Percentiles rank a stretch among this genome's conserved stretches.
These are phyloP conservation scores for Eonycteris spelaea DNA, from an alignment of 2,113 vertebrate species.

Conservation along the genomic window DNA sequence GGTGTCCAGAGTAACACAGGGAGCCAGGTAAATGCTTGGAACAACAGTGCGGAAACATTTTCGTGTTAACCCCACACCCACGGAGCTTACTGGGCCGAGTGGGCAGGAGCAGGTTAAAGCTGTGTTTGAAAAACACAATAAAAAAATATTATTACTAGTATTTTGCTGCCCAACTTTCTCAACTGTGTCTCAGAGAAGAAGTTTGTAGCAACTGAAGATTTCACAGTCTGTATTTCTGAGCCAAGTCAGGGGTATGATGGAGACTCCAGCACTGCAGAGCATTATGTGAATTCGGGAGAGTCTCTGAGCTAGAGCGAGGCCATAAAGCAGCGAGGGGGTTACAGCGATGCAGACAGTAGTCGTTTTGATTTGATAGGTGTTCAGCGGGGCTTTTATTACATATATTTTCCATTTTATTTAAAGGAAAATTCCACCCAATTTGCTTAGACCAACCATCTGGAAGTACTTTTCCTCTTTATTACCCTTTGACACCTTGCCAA, in stretches of 20 bases:
- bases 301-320: not conserved
- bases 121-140: not conserved
- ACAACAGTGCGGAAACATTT: not conserved
- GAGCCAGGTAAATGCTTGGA: not conserved
- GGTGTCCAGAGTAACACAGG: not conserved
- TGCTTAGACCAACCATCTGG: slow-evolving; percentile 66
- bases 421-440: slow-evolving; percentile 59
- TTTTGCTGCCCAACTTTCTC: not conserved
- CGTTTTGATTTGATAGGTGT: slow-evolving; percentile 47
- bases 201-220: not conserved
- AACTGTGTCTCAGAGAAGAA: not conserved
- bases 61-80: not conserved
- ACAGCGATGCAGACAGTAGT: not conserved
- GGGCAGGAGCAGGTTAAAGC: not conserved
- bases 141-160: not conserved
- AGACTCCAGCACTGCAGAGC: not conserved
- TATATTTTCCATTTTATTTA: slow-evolving; percentile 61
- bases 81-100: not conserved
- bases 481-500: slow-evolving; percentile 48
- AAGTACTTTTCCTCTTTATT: slow-evolving; percentile 60
- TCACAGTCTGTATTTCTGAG: not conserved
- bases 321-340: not conserved
- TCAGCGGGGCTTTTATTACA: not conserved
- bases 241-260: not conserved
- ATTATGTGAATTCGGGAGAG: not conserved